A percentile compares a stretch with the other conserved stretches of the same genome.
Conservation (phyloP, 2,888 invertebrate genomes). For the Ophraella communa region DNA sequence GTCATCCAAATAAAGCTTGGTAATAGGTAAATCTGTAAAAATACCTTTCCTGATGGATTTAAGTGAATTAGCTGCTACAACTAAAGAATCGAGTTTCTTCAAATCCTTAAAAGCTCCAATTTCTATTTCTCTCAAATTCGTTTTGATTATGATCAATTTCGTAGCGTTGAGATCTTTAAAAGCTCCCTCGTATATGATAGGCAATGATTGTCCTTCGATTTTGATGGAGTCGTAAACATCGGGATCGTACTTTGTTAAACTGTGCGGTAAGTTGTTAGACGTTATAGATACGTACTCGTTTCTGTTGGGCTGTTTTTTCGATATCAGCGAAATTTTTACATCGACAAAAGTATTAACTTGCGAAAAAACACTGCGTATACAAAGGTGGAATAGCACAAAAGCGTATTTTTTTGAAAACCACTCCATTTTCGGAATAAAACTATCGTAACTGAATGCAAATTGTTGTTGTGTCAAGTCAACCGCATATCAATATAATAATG, state of each 20-base stretch:
- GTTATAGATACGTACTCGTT: slow-evolving; percentile 3
- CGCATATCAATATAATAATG: not conserved
- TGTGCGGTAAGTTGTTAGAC: slow-evolving; percentile 17
- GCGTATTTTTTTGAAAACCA: not conserved
- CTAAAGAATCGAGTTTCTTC: slow-evolving; percentile 12
- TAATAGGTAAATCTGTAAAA: slow-evolving; percentile 12
- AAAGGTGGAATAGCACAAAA: not conserved
- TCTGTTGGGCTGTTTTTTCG: slow-evolving; percentile 9
- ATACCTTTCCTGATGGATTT: slow-evolving; percentile 15
- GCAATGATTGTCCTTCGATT: slow-evolving; percentile 15
- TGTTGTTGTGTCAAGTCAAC: not conserved
- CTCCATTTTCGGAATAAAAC: not conserved
- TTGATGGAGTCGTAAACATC: slow-evolving; percentile 20
- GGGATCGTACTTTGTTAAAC: slow-evolving; percentile 1
- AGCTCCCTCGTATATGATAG: slow-evolving; percentile 13
- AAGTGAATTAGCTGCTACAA: slow-evolving; percentile 6
- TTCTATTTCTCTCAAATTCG: slow-evolving; percentile 19
- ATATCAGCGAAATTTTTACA: not conserved
- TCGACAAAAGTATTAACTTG: not conserved
- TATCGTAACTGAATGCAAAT: not conserved
- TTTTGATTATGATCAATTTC: slow-evolving; percentile 9
- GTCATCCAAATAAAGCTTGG: slow-evolving; percentile 7
- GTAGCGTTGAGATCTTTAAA: slow-evolving; percentile 5
- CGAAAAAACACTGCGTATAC: not conserved
- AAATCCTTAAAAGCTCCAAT: slow-evolving; percentile 14